Evolutionary conservation across 1,140 invertebrate genomes (phyloP).

Genomic region (Sitobion miscanthi): DNA sequence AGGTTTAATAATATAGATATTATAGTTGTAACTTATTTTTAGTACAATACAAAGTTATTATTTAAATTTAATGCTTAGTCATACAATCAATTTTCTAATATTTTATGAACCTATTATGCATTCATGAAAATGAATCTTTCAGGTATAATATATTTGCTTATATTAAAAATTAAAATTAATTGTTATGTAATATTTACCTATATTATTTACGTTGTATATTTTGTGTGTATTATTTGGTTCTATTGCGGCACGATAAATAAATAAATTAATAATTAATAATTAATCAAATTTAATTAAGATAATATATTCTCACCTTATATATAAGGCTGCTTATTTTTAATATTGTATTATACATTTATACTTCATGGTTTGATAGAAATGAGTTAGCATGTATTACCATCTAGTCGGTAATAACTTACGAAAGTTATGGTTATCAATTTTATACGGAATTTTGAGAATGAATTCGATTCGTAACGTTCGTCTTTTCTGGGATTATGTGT

Average conservation of each 20-base stretch:
- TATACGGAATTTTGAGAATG: not conserved
- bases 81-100: not conserved
- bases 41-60: not conserved
- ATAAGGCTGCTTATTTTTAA: not conserved
- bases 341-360: not conserved
- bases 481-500: not conserved
- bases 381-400: not conserved
- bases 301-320: not conserved
- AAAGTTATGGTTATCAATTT: not conserved
- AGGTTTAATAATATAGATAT: not conserved
- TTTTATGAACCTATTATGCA: not conserved
- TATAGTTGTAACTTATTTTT: not conserved
- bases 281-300: not conserved
- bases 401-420: not conserved
- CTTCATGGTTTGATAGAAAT: not conserved
- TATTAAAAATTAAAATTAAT: not conserved
- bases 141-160: not conserved
- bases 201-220: not conserved
- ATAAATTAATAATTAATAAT: not conserved
- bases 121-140: not conserved
- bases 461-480: not conserved
- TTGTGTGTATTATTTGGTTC: not conserved
- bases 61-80: not conserved
- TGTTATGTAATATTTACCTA: not conserved
- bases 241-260: not conserved